phyloP scores from a whole-genome alignment of 2,797 vertebrate genomes.

The Rhabdomys pumilio region DNA sequence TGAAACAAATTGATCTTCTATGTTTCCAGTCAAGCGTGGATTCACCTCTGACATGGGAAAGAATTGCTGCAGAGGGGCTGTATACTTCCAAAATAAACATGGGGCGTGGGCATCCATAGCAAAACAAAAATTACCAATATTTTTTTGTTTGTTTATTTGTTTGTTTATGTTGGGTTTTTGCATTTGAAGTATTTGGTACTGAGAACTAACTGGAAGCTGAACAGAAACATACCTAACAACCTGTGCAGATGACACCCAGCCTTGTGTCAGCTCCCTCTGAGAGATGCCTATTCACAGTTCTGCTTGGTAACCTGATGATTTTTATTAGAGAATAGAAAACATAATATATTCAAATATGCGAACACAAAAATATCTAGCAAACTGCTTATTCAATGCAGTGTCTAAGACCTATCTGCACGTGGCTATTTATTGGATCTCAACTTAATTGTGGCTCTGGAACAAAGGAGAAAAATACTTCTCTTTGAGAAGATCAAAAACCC shows the following conservation, averaged over 20 bases:
- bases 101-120: background rate
- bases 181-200: conserved; percentile 54
- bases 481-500: conserved; percentile 39
- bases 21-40: conserved; percentile 81
- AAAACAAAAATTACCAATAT: conserved; percentile 26
- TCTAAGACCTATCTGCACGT: conserved; percentile 28
- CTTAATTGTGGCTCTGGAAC: conserved; percentile 59
- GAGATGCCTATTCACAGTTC: background rate
- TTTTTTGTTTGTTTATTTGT: background rate
- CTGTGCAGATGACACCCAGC: background rate
- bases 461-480: conserved; percentile 38
- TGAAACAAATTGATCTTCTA: conserved; percentile 81
- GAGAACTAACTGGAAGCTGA: background rate
- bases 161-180: background rate
- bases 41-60: conserved; percentile 81
- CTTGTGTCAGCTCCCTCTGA: background rate
- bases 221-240: background rate
- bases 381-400: background rate
- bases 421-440: conserved; percentile 37
- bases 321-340: background rate
- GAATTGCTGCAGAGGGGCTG: background rate
- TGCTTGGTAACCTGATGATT: conserved; percentile 1
- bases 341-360: conserved; percentile 43
- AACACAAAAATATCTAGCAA: conserved; percentile 39
- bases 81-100: conserved; percentile 57